Percentiles rank a stretch among this genome's conserved stretches.
Evolutionary conservation across 2,888 invertebrate genomes (phyloP).

Genomic region (Anthophora plumipes): DNA sequence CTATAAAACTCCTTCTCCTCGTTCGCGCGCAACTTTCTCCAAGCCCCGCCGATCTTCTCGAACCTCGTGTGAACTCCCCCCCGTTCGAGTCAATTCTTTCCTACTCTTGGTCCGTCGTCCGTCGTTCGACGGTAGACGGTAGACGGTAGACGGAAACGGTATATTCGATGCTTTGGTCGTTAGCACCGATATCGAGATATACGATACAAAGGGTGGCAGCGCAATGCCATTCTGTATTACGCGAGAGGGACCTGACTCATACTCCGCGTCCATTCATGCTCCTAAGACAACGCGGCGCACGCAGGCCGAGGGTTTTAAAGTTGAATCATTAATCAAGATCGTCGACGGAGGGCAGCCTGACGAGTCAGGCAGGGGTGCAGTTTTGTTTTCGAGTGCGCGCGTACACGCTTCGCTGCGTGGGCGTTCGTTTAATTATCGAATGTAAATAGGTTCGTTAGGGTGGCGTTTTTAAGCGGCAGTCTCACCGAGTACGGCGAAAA

Average conservation of each 20-base stretch:
- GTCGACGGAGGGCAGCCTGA: conserved; percentile 24
- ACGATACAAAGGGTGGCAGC: conserved; percentile 33
- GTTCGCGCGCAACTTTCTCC: background rate
- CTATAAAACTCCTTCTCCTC: background rate
- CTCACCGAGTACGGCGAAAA: background rate
- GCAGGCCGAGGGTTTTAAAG: conserved; percentile 65
- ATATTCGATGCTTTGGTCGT: no score
- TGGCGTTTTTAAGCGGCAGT: conserved; percentile 67
- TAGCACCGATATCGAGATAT: background rate
- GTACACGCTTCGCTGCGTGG: conserved; percentile 34
- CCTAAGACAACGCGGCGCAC: conserved; percentile 64
- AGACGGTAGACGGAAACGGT: no score
- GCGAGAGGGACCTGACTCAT: conserved; percentile 50
- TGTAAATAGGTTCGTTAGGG: conserved; percentile 79
- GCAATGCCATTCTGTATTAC: conserved; percentile 46
- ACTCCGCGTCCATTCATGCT: conserved; percentile 45
- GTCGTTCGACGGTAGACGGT: no score
- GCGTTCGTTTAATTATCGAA: conserved; percentile 76
- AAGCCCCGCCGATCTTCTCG: conserved; percentile 1
- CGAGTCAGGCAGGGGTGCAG: conserved; percentile 32
- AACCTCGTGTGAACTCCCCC: no score
- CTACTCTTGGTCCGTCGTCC: no score
- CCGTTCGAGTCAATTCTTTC: no score
- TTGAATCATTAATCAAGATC: conserved; percentile 74
- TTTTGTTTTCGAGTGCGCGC: conserved; percentile 45